Percentiles rank a stretch among this genome's conserved stretches.
phyloP scores from a whole-genome alignment of 2,113 vertebrate genomes.

The Panthera tigris region DNA sequence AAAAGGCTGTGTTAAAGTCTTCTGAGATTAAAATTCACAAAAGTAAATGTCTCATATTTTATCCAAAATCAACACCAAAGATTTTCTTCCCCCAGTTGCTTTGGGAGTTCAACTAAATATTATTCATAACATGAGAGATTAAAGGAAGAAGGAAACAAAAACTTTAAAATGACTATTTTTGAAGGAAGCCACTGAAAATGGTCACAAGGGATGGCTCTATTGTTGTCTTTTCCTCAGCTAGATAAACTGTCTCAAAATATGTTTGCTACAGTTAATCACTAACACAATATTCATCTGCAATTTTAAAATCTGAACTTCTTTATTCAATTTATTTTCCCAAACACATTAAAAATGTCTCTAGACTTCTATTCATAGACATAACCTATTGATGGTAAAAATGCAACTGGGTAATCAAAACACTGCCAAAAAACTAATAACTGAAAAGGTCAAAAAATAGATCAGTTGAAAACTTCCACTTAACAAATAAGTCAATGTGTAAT shows the following conservation, averaged over 20 bases:
- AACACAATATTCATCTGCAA: conserved; percentile 2
- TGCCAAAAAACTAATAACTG: background rate
- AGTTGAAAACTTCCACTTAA: conserved; percentile 42
- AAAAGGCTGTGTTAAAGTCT: conserved; percentile 60
- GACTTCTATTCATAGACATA: conserved; percentile 49
- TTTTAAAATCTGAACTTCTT: conserved; percentile 28
- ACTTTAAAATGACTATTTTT: conserved; percentile 68
- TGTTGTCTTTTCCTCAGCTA: conserved; percentile 47
- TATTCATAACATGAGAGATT: conserved; percentile 70
- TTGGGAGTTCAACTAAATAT: conserved; percentile 66
- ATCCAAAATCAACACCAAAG: conserved; percentile 75
- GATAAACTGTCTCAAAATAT: conserved; percentile 63
- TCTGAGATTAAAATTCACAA: conserved; percentile 56
- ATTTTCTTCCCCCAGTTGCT: conserved; percentile 64
- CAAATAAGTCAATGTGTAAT: conserved; percentile 13
- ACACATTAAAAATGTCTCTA: conserved; percentile 36
- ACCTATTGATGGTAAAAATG: conserved; percentile 46
- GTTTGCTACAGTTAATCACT: conserved; percentile 49
- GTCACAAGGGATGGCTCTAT: conserved; percentile 57
- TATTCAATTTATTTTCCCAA: conserved; percentile 50
- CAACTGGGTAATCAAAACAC: conserved; percentile 25
- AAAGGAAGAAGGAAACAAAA: conserved; percentile 69
- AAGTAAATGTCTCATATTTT: conserved; percentile 75
- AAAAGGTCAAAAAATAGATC: conserved; percentile 60
- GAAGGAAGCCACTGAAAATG: conserved; percentile 67